phyloP scores from a whole-genome alignment of 2,797 vertebrate species.

The Steatocranus sp. region DNA sequence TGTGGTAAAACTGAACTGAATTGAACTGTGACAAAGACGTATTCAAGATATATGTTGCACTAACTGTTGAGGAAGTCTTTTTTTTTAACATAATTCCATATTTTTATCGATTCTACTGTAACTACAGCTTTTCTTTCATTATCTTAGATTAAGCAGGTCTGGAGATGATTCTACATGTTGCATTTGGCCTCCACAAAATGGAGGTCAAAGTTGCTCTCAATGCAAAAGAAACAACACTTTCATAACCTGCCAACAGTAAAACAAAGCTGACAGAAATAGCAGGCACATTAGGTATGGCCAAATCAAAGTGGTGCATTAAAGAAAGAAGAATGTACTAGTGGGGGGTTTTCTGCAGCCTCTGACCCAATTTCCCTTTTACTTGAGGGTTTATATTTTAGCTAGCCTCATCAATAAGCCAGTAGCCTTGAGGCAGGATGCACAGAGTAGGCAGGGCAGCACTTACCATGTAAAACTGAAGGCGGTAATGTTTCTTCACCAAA shows the following conservation, averaged over 20 bases:
- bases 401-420: conserved; percentile 36
- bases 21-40: neutral
- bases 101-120: accelerated
- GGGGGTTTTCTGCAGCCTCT: neutral
- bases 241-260: neutral
- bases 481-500: conserved; percentile 98
- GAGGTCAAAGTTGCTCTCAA: neutral
- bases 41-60: neutral
- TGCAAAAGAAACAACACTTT: neutral
- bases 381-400: neutral
- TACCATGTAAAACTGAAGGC: conserved; percentile 99
- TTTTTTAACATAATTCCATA: accelerated
- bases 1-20: neutral
- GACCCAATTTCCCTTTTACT: neutral
- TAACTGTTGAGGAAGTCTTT: neutral
- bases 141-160: neutral
- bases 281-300: neutral
- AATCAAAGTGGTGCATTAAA: neutral
- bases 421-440: neutral
- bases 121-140: neutral
- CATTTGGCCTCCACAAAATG: neutral
- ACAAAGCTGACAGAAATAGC: neutral
- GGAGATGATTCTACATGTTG: neutral
- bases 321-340: neutral
- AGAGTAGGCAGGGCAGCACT: conserved; percentile 24